Evolutionary conservation across 2,113 vertebrate genomes (phyloP), one percentile per base, ranked within the genome.

Genomic region (Agelaius tricolor): DNA sequence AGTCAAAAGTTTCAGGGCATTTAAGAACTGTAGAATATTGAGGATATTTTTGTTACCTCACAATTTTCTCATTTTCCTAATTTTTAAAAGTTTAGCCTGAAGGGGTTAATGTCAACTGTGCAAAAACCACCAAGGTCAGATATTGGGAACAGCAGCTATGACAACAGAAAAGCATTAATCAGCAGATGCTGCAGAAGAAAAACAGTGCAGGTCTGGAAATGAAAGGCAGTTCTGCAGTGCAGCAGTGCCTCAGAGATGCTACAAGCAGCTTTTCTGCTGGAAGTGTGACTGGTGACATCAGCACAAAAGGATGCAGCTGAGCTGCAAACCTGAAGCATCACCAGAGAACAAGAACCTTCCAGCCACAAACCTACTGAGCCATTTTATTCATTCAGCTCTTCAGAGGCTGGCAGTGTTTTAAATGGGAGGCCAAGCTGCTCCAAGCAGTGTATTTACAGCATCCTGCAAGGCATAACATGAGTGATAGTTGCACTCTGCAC

Each of bases 151-250:
- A 92, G 74, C 52, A 89, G 41, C 49, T 72, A 73, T n/a, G 54
- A 61, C 54, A 77, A 49, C 0, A 61, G 51, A 93, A 95, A 71
- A 73, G 13, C 74, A 96, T 91, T 92, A 62, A 95, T 94, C 89
- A 94, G 90, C 93, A 95, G 85, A 90, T 89, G 82, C 92, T 95
- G 93, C 67, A 87, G 81, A 84, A 89, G 46, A 11, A 63, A 86
- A 94, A 80, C 81, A 77, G 82, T 62, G n/a, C 61, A 85, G 87
- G 52, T 87, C 90, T 93, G 84, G 61, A 89, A 85, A 91, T 18
- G 61, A 95, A 95, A 92, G 74, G 66, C 87, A 87, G 68, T 84
- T 95, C 94, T 96, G 96, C 97, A 96, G 71, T 97, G 97, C 95
- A 96, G 93, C 83, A 95, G 71, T 69, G 57, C 88, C 59, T 8